phyloP scores from a whole-genome alignment of 30 jellyfish, hydroid and myxozoan genomes.

The Rhopilema esculentum region DNA sequence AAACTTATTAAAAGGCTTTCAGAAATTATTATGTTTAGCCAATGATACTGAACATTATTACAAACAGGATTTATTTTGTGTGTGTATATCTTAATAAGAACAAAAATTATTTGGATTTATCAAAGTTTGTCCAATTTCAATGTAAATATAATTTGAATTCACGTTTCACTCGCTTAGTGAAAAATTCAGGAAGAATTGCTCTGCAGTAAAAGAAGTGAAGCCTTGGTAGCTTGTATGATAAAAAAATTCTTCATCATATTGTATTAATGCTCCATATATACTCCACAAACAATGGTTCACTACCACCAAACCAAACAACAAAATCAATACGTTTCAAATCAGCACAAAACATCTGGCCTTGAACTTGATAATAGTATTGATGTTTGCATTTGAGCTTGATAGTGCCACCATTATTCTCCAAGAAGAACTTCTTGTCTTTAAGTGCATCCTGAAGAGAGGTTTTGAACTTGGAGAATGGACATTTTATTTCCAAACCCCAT shows the following conservation, averaged over 20 bases:
- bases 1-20: neutral
- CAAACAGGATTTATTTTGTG: neutral
- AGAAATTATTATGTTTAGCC: neutral
- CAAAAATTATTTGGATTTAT: neutral
- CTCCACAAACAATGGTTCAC: conserved; percentile 16
- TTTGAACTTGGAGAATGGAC: conserved; percentile 36
- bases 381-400: conserved; percentile 9
- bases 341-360: conserved; percentile 51
- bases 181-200: conserved; percentile 14
- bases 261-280: too few relatives aligned
- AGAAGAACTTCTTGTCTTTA: conserved; percentile 30
- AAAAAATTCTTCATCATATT: neutral
- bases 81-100: neutral
- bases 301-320: conserved; percentile 44
- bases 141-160: conserved; percentile 2
- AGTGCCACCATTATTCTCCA: neutral
- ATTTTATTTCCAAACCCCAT: conserved; percentile 40
- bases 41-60: neutral
- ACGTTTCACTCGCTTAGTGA: conserved; percentile 5
- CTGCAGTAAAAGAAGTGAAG: neutral
- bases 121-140: neutral
- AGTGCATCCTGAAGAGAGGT: conserved; percentile 40
- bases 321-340: conserved; percentile 11
- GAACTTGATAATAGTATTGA: conserved; percentile 33
- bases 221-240: neutral